These are phyloP conservation scores for Steinernema hermaphroditum DNA, from an alignment of 2,888 invertebrate species.

Conservation along the genomic window DNA sequence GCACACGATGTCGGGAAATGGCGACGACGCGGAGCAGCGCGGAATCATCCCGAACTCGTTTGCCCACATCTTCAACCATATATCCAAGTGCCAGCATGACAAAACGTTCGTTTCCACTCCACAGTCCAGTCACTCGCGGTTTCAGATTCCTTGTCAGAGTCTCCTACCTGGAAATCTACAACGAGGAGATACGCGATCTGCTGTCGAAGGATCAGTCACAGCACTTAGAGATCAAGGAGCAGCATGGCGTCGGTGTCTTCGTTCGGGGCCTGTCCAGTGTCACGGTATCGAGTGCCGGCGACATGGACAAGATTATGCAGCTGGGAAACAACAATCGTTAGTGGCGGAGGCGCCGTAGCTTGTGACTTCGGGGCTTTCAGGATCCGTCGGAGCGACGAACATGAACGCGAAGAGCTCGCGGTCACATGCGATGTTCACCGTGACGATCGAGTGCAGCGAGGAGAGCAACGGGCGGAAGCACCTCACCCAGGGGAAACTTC, in stretches of 20 bases:
- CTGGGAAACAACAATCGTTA: slow-evolving; percentile 91
- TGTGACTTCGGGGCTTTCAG: slow-evolving; percentile 40
- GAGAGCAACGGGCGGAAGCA: slow-evolving; percentile 82
- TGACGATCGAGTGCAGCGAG: slow-evolving; percentile 93
- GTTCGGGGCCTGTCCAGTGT: slow-evolving; percentile 95
- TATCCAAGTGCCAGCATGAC: slow-evolving; percentile 87
- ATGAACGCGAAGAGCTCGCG: slow-evolving; percentile 87
- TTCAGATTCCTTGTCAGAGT: slow-evolving; percentile 89
- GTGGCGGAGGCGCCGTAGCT: slow-evolving; percentile 50
- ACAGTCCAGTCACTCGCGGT: slow-evolving; percentile 35
- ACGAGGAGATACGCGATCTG: slow-evolving; percentile 95
- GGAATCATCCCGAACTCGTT: slow-evolving; percentile 99
- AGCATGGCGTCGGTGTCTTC: slow-evolving; percentile 93
- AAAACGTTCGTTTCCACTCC: slow-evolving; percentile 76
- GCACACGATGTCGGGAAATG: slow-evolving; percentile 93
- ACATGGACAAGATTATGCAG: slow-evolving; percentile 90
- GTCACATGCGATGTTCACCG: slow-evolving; percentile 91
- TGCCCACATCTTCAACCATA: slow-evolving; percentile 96
- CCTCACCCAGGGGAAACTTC: slow-evolving; percentile 91
- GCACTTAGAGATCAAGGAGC: slow-evolving; percentile 71
- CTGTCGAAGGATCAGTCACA: slow-evolving; percentile 82
- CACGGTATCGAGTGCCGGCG: slow-evolving; percentile 95
- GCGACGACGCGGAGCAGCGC: slow-evolving; percentile 82
- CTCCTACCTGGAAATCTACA: slow-evolving; percentile 97
- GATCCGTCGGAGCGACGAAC: slow-evolving; percentile 83